phyloP scores from a whole-genome alignment of 2,888 invertebrate genomes.

The Myopa testacea region DNA sequence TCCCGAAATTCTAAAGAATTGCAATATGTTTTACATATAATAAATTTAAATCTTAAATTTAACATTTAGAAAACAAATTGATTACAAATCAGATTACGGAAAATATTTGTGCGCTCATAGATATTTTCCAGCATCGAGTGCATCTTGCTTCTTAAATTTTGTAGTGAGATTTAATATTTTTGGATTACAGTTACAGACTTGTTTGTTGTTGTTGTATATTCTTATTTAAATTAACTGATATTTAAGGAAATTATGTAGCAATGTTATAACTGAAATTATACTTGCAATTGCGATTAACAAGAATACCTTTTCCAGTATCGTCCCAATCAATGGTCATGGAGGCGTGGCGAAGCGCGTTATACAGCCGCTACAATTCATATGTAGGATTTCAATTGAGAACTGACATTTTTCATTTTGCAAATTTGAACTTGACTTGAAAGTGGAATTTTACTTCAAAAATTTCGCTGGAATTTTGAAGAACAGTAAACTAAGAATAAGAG shows the following conservation, averaged over 20 bases:
- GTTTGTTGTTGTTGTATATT: too few species aligned
- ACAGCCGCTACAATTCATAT: slow-evolving; percentile 96
- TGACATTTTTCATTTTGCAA: neutral
- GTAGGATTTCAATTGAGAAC: slow-evolving; percentile 69
- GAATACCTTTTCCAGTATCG: slow-evolving; percentile 79
- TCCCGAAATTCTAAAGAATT: too few species aligned
- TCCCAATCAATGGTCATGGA: slow-evolving; percentile 93
- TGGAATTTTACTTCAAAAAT: neutral
- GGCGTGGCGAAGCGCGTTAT: slow-evolving; percentile 91
- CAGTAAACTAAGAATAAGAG: slow-evolving; percentile 39
- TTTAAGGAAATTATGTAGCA: too few species aligned
- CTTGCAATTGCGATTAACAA: too few species aligned
- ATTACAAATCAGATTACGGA: slow-evolving; percentile 75
- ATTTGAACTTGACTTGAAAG: slow-evolving; percentile 17
- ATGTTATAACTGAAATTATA: too few species aligned
- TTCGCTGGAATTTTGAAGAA: slow-evolving; percentile 1
- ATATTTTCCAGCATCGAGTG: slow-evolving; percentile 78
- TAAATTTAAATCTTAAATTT: too few species aligned
- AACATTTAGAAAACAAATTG: too few species aligned
- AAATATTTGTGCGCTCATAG: slow-evolving; percentile 73
- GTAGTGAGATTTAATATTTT: too few species aligned
- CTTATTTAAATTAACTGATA: too few species aligned
- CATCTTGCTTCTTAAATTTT: slow-evolving; percentile 55
- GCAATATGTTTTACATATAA: too few species aligned
- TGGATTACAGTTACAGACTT: too few species aligned